Evolutionary conservation across 2,113 vertebrate genomes (phyloP).

Genomic region (Hucho hucho): DNA sequence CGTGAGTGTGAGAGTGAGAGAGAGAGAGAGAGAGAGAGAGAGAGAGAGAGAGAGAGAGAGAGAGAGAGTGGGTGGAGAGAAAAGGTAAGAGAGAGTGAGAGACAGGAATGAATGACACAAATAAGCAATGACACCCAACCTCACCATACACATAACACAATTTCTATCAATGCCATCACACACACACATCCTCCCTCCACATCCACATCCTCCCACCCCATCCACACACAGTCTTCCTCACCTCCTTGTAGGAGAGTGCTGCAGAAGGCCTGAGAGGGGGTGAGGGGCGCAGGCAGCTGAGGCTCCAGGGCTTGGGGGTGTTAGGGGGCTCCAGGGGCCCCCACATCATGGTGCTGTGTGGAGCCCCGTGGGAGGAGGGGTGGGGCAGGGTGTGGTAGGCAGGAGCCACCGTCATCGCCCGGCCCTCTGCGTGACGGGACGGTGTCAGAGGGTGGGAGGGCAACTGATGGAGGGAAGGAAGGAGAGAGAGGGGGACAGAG

Average conservation of each 20-base stretch:
- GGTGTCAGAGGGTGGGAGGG: slow-evolving; percentile 93
- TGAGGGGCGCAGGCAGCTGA: slow-evolving; percentile 94
- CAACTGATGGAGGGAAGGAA: slow-evolving; percentile 72
- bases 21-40: no score
- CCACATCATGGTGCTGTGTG: slow-evolving; percentile 94
- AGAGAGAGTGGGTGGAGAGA: not conserved
- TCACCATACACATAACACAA: no score
- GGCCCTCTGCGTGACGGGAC: slow-evolving; percentile 90
- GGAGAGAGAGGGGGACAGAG: not conserved
- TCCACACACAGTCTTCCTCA: slow-evolving; percentile 37
- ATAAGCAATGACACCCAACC: not conserved
- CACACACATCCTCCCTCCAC: no score
- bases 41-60: not conserved
- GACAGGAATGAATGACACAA: not conserved
- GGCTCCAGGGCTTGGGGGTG: slow-evolving; percentile 96
- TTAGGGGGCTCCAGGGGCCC: slow-evolving; percentile 95
- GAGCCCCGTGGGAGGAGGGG: slow-evolving; percentile 89
- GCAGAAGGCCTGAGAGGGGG: slow-evolving; percentile 93
- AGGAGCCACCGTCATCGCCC: slow-evolving; percentile 86
- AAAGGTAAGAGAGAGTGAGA: not conserved
- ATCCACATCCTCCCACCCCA: no score
- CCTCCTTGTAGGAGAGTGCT: slow-evolving; percentile 98
- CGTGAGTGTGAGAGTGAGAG: no score
- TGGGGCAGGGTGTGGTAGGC: slow-evolving; percentile 97
- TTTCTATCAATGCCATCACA: no score